Percentiles rank a stretch among this genome's conserved stretches.
Conservation (phyloP, 1,140 invertebrate species). For the Rhagoletis zephyria region DNA sequence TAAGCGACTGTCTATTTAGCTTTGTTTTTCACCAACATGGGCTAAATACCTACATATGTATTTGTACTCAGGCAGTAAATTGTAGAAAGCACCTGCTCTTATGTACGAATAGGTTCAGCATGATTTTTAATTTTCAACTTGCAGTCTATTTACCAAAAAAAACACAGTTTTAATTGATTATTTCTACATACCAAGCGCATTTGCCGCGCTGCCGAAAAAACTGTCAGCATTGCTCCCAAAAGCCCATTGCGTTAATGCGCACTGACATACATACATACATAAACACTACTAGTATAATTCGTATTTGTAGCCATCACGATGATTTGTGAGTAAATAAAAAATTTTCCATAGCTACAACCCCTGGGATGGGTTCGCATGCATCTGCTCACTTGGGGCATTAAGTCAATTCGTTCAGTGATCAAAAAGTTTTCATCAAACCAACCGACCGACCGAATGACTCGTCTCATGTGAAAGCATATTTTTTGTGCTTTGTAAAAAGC, state of each 20-base stretch:
- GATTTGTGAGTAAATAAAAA: background rate
- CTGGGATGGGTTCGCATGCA: too few species aligned
- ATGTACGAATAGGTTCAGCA: background rate
- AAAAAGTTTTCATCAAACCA: conserved; percentile 38
- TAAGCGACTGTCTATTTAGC: too few species aligned
- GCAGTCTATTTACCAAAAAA: background rate
- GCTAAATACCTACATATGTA: too few species aligned
- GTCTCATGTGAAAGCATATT: background rate
- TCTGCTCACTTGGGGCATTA: conserved; percentile 2
- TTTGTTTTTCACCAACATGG: too few species aligned
- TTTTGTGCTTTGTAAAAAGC: too few species aligned
- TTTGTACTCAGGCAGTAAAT: background rate
- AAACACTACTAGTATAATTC: background rate
- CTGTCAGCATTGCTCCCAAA: background rate
- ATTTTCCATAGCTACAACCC: background rate
- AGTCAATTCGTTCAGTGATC: conserved; percentile 45
- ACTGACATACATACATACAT: background rate
- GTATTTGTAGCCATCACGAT: background rate
- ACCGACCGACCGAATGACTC: background rate
- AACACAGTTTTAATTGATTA: conserved; percentile 9
- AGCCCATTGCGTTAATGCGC: background rate
- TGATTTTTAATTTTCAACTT: conserved; percentile 15
- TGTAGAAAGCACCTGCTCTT: background rate
- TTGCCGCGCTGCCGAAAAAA: background rate
- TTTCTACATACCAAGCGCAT: background rate